These are phyloP conservation scores for Luperina testacea DNA, from an alignment of 2,888 invertebrate species.

Conservation along the genomic window DNA sequence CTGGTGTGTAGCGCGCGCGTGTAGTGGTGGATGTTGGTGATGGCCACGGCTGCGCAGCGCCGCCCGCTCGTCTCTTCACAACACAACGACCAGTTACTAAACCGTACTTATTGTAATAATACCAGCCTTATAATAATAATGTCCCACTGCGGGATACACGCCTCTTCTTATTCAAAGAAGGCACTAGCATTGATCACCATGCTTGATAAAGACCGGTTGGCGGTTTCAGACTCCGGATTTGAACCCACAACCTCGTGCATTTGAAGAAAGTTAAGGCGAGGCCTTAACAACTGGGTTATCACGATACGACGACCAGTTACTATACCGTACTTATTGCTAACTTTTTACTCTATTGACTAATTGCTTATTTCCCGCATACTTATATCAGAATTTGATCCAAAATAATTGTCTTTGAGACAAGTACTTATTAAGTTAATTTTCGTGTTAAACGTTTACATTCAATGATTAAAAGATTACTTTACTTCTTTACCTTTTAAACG, in stretches of 20 bases:
- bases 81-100: constrained; percentile 24
- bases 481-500: not conserved
- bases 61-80: constrained; percentile 88
- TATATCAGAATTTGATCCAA: too few species aligned
- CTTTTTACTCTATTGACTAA: not conserved
- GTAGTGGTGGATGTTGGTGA: constrained; percentile 92
- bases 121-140: not conserved
- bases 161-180: not conserved
- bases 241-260: not conserved
- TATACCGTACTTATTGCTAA: not conserved
- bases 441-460: not conserved
- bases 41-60: constrained; percentile 91
- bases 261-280: not conserved
- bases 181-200: not conserved
- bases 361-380: too few species aligned
- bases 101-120: not conserved
- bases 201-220: not conserved
- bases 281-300: not conserved
- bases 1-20: constrained; percentile 88
- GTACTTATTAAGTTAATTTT: not conserved
- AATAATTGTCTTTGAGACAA: too few species aligned
- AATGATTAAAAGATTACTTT: not conserved
- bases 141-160: not conserved
- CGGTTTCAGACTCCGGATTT: not conserved
- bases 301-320: not conserved